A percentile compares a stretch with the other conserved stretches of the same genome.
Evolutionary conservation across 2,797 vertebrate genomes (phyloP).

Genomic region (Erithacus rubecula): DNA sequence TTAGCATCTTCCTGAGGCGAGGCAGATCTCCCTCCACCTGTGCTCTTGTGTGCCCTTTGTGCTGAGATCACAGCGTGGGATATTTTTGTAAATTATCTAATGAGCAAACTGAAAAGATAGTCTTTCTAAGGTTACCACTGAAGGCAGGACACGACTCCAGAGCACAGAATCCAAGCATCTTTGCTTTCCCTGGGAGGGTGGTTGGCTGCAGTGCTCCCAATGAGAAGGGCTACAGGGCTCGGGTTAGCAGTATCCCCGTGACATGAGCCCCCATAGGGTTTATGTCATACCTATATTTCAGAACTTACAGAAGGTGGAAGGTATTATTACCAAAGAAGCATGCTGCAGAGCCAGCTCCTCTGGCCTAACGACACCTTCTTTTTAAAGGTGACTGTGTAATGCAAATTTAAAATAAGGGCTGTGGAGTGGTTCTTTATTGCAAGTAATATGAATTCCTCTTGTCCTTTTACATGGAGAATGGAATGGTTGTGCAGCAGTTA

Average conservation of each 20-base stretch:
- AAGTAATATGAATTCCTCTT: conserved; percentile 4
- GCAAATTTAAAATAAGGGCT: conserved; percentile 76
- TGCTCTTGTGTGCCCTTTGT: conserved; percentile 25
- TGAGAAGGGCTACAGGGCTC: conserved; percentile 76
- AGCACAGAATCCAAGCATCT: conserved; percentile 83
- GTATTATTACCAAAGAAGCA: conserved; percentile 87
- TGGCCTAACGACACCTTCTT: conserved; percentile 84
- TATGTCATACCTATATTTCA: conserved; percentile 98
- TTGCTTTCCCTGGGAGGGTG: conserved; percentile 75
- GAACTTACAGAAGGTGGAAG: conserved; percentile 88
- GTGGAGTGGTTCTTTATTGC: conserved; percentile 58
- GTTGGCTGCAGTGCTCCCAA: conserved; percentile 83
- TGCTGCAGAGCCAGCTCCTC: conserved; percentile 85
- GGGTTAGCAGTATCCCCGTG: conserved; percentile 81
- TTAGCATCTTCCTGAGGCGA: background rate
- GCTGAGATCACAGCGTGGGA: conserved; percentile 72
- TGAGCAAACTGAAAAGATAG: conserved; percentile 85
- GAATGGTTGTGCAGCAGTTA: background rate
- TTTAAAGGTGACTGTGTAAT: conserved; percentile 79
- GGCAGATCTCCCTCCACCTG: conserved; percentile 3
- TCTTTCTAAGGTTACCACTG: conserved; percentile 86
- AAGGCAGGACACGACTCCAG: conserved; percentile 76
- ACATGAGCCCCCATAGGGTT: conserved; percentile 85
- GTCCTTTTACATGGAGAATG: background rate
- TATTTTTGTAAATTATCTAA: conserved; percentile 92